These are phyloP conservation scores for Peromyscus attwateri DNA, from an alignment of 2,797 vertebrate species.

Conservation along the genomic window DNA sequence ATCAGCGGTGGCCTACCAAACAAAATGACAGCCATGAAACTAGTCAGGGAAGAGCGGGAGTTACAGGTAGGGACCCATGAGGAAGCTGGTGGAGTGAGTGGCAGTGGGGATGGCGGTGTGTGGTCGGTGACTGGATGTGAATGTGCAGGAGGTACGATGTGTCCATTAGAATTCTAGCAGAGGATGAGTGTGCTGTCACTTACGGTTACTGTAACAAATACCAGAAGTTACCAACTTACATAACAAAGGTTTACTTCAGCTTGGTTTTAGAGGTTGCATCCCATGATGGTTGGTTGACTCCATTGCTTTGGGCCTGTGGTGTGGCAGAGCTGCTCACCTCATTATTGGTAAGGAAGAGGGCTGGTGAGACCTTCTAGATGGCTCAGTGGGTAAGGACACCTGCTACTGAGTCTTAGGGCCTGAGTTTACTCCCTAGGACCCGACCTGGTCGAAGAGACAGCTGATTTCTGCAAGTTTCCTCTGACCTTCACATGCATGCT, in stretches of 20 bases:
- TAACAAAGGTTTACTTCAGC: neutral
- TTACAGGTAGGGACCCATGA: neutral
- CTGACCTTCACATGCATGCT: neutral
- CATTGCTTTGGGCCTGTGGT: neutral
- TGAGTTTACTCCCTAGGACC: neutral
- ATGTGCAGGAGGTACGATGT: neutral
- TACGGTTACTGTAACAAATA: neutral
- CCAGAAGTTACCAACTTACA: neutral
- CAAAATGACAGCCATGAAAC: neutral
- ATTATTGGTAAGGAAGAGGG: neutral
- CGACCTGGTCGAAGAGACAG: neutral
- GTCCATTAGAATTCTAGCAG: neutral
- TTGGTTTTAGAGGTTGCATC: neutral
- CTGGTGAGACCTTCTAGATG: neutral
- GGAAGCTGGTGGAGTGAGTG: neutral
- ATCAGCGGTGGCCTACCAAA: neutral
- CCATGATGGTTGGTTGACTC: neutral
- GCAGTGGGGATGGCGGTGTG: neutral
- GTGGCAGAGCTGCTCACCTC: neutral
- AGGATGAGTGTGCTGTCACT: neutral
- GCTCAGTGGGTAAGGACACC: neutral
- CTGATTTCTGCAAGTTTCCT: neutral
- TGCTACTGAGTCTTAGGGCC: neutral
- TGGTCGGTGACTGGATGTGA: neutral
- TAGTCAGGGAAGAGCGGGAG: neutral